Evolutionary conservation across 1,140 invertebrate genomes (phyloP), one percentile per base, ranked within the genome.

Genomic region (Procambarus clarkii): DNA sequence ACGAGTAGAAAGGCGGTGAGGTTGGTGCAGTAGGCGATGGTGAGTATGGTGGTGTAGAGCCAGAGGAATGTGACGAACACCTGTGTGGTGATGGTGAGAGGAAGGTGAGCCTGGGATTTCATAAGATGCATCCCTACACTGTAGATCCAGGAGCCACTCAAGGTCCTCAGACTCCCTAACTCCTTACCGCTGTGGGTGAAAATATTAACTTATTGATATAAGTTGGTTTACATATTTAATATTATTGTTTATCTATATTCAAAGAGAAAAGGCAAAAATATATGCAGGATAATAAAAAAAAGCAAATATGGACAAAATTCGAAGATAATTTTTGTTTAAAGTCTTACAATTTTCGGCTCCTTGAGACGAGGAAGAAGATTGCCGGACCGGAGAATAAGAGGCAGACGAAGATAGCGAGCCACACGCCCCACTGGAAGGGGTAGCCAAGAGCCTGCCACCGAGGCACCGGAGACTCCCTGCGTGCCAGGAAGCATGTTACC

Each of bases 21-120:
- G 79, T 89, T 89, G 69, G 77, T 89, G 11, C 87, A 54, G 80
- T 89, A 89, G 79, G 79, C 87, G 60, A 80, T 89, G 44, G 87
- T 89, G 9, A 89, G 45, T 46, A 89, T 83, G 44, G 69, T 83
- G 0, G 87, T 64, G 79, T 89, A 89, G 18, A 89, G 2, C 80
- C 87, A 82, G 3, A 89, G 79, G 69, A 83, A 89, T 2, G 71
- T 71, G 45, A 82, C 69, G 11, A 89, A 21, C 9, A 89, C 58
- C 46, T 76, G 48, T 18, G 69, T 83, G 45, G 44, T 48, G 44
- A 48, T 44, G 2, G 21, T 24, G 60, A 9, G 21, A 13, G 87
- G 87, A 1, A 83, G n/a, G 46, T 54, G 87, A 3, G 44, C 24
- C 69, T 82, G 87, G 8, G 87, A 50, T 15, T 46, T 44, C 2